These are phyloP conservation scores for Hyalella azteca DNA, from an alignment of 2,888 invertebrate species.

Conservation along the genomic window DNA sequence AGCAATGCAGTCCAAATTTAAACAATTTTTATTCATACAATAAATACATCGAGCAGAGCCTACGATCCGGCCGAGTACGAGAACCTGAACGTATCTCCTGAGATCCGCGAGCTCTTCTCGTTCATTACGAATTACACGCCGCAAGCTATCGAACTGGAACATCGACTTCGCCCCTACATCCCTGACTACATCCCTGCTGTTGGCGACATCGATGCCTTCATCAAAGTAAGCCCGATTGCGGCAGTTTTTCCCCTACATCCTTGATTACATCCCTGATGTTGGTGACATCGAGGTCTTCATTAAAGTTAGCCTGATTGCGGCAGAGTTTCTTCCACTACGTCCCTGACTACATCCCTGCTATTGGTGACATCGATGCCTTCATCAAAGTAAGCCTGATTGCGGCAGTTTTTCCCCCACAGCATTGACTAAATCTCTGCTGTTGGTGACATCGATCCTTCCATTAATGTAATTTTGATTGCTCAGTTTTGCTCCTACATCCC, in stretches of 20 bases:
- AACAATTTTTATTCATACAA: not conserved
- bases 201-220: slow-evolving; percentile 97
- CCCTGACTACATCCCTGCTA: slow-evolving; percentile 95
- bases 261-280: too few relatives aligned
- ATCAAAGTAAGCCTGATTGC: too few relatives aligned
- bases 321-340: too few relatives aligned
- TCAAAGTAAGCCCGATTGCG: too few relatives aligned
- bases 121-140: slow-evolving; percentile 94
- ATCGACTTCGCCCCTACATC: slow-evolving; percentile 89
- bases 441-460: too few relatives aligned
- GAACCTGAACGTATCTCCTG: slow-evolving; percentile 78
- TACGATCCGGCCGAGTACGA: slow-evolving; percentile 87
- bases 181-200: slow-evolving; percentile 98
- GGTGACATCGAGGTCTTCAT: too few relatives aligned
- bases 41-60: slow-evolving; percentile 61
- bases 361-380: slow-evolving; percentile 98
- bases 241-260: too few relatives aligned
- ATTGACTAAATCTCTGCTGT: too few relatives aligned
- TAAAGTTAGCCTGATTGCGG: too few relatives aligned
- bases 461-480: too few relatives aligned
- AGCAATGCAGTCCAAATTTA: not conserved
- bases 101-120: slow-evolving; percentile 90
- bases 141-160: slow-evolving; percentile 86
- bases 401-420: too few relatives aligned
- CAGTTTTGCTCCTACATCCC: slow-evolving; percentile 95